These are phyloP conservation scores for Stichodactyla mertensii DNA, from an alignment of 64 coral and sea anemone species.

Conservation along the genomic window DNA sequence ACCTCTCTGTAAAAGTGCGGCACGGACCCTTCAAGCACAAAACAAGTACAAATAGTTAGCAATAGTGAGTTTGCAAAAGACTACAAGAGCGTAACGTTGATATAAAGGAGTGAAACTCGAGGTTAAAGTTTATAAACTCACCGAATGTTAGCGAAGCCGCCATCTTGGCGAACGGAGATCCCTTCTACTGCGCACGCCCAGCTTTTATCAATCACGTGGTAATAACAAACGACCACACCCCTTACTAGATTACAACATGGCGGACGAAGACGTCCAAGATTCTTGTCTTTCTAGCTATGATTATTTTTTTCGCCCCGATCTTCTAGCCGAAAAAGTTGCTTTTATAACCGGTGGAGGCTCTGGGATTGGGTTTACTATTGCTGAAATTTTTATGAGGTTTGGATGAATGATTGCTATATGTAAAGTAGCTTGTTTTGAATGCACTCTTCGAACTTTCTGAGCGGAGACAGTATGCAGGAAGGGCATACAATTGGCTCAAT, in stretches of 20 bases:
- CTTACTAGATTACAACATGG: conserved; percentile 32
- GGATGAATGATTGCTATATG: neutral
- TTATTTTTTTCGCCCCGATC: conserved; percentile 72
- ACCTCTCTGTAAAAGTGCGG: conserved; percentile 76
- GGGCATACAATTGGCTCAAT: no score
- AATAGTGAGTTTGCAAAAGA: neutral
- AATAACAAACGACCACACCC: conserved; percentile 19
- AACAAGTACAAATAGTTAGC: neutral
- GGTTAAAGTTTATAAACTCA: conserved; percentile 45
- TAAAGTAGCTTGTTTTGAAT: neutral
- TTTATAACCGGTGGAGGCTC: conserved; percentile 88
- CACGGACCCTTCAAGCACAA: conserved; percentile 55
- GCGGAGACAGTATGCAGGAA: no score
- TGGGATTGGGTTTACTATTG: conserved; percentile 87
- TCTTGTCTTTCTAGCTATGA: conserved; percentile 59
- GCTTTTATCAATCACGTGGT: conserved; percentile 19
- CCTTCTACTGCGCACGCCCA: conserved; percentile 35
- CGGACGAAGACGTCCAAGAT: conserved; percentile 27
- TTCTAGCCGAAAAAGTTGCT: conserved; percentile 77
- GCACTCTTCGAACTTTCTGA: neutral
- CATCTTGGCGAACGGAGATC: conserved; percentile 36
- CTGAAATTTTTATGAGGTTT: conserved; percentile 91
- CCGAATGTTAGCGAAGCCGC: conserved; percentile 68
- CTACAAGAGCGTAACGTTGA: neutral
- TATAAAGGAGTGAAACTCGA: neutral